phyloP scores from a whole-genome alignment of 2,888 invertebrate genomes.

The Nebria brevicollis region DNA sequence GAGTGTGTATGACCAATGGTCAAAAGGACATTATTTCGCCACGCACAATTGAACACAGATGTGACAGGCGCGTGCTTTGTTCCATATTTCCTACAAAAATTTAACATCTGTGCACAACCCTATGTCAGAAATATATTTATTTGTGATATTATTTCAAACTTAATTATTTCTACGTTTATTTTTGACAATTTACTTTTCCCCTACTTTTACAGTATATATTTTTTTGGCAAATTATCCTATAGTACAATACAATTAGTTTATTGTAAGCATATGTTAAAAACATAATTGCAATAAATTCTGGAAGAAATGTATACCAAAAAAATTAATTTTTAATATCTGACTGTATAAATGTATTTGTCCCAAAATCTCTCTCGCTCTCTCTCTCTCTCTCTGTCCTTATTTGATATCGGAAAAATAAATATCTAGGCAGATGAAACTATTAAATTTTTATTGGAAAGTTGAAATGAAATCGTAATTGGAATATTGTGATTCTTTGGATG shows the following conservation, averaged over 20 bases:
- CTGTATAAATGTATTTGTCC: no score
- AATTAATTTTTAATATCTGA: no score
- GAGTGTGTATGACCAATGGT: constrained; percentile 45
- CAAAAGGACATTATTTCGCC: constrained; percentile 41
- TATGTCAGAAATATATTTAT: neutral
- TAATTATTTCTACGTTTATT: neutral
- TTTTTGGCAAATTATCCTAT: no score
- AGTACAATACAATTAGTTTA: no score
- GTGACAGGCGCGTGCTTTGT: neutral
- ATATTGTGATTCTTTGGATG: neutral
- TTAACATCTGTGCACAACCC: neutral
- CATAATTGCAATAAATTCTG: no score
- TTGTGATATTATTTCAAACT: neutral
- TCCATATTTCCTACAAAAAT: neutral
- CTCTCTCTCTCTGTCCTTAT: no score
- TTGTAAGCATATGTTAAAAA: no score
- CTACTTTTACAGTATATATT: no score
- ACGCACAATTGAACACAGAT: constrained; percentile 35
- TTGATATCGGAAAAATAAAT: no score
- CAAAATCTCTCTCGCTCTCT: no score
- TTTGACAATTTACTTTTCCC: no score
- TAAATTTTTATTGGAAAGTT: neutral
- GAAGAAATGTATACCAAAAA: no score
- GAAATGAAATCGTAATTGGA: neutral
- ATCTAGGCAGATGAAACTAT: neutral